phyloP scores from a whole-genome alignment of 2,888 invertebrate species.

The Ligdia adustata region DNA sequence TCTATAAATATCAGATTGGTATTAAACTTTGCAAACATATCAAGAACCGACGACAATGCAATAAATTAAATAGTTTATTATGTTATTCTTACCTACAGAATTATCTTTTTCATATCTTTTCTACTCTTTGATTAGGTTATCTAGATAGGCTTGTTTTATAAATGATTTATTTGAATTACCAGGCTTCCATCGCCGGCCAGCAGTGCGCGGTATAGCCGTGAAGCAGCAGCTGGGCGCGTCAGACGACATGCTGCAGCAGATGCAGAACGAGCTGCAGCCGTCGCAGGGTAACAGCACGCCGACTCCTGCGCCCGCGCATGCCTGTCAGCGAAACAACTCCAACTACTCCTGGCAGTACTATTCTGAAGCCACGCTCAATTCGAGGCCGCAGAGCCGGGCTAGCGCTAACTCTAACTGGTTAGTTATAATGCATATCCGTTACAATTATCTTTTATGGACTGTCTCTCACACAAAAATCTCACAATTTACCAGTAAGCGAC shows the following conservation, averaged over 20 bases:
- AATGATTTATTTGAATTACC: neutral
- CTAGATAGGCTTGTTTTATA: neutral
- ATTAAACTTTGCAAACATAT: too few species aligned
- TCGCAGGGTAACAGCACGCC: conserved; percentile 56
- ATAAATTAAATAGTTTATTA: too few species aligned
- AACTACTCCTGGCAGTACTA: conserved; percentile 87
- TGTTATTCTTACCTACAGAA: too few species aligned
- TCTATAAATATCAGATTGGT: too few species aligned
- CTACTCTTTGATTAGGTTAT: too few species aligned
- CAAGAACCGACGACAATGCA: too few species aligned
- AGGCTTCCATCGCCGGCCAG: conserved; percentile 93
- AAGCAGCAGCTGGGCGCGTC: conserved; percentile 94
- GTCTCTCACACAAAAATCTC: too few species aligned
- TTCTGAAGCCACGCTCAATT: conserved; percentile 82
- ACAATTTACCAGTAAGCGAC: too few species aligned
- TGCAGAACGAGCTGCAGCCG: conserved; percentile 87
- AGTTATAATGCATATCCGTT: too few species aligned
- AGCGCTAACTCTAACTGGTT: conserved; percentile 71
- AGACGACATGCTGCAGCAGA: conserved; percentile 91
- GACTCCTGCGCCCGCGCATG: conserved; percentile 57
- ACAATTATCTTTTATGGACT: too few species aligned
- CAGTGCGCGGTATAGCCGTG: conserved; percentile 90
- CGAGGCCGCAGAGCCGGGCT: conserved; percentile 69
- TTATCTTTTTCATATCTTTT: too few species aligned
- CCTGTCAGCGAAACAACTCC: conserved; percentile 67